Percentiles rank a stretch among this genome's conserved stretches.
phyloP scores from a whole-genome alignment of 1,140 invertebrate species.

The Nixonia krombeini region DNA sequence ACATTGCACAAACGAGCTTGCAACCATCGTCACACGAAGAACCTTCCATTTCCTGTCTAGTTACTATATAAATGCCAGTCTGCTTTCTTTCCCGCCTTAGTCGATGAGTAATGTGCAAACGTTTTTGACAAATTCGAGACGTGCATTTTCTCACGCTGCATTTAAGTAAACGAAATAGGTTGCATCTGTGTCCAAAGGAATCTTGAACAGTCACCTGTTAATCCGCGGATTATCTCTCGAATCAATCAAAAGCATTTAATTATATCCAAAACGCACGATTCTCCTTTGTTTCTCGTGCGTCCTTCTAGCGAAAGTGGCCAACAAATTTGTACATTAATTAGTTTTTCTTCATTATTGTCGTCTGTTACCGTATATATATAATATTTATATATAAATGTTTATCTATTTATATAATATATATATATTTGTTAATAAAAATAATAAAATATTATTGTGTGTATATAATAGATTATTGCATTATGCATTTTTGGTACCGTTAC shows the following conservation, averaged over 20 bases:
- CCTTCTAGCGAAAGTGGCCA: slow-evolving; percentile 63
- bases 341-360: slow-evolving; percentile 70
- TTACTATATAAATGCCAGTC: too few relatives aligned
- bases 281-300: slow-evolving; percentile 49
- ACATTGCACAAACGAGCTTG: slow-evolving; percentile 7
- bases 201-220: too few relatives aligned
- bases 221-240: background rate
- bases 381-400: slow-evolving; percentile 60
- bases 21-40: background rate
- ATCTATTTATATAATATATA: slow-evolving; percentile 49
- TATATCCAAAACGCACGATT: slow-evolving; percentile 47
- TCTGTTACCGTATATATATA: slow-evolving; percentile 68
- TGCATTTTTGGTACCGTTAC: slow-evolving; percentile 72
- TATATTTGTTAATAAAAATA: slow-evolving; percentile 72
- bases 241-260: slow-evolving; percentile 34
- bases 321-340: slow-evolving; percentile 74
- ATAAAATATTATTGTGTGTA: slow-evolving; percentile 70
- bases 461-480: slow-evolving; percentile 73
- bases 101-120: too few relatives aligned
- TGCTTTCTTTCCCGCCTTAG: too few relatives aligned
- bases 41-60: too few relatives aligned
- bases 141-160: too few relatives aligned
- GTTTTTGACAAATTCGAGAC: too few relatives aligned
- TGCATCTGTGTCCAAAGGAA: too few relatives aligned
- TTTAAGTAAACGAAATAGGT: too few relatives aligned